Evolutionary conservation across 2,797 vertebrate species (phyloP).

Genomic region (Pelobates cultripes): DNA sequence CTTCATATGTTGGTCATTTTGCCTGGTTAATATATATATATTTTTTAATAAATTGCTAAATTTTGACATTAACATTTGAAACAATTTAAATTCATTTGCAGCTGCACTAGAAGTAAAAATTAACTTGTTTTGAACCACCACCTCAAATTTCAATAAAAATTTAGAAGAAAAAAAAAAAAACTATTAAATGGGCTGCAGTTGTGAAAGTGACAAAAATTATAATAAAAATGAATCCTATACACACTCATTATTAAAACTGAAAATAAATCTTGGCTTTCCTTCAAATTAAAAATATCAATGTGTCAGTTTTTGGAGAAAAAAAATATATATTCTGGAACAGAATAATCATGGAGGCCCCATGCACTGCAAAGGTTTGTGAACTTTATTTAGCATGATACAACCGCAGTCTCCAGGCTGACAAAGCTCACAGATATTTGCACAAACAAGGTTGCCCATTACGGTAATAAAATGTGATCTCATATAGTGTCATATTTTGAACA

Average conservation of each 20-base stretch:
- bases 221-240: conserved; percentile 28
- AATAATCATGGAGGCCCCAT: no score
- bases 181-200: conserved; percentile 58
- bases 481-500: no score
- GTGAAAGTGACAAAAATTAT: conserved; percentile 47
- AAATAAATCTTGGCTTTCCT: conserved; percentile 57
- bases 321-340: no score
- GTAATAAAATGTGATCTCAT: no score
- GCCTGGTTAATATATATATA: conserved; percentile 44
- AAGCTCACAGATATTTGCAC: no score
- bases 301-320: conserved; percentile 14
- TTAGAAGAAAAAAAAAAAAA: conserved; percentile 56
- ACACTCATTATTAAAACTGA: conserved; percentile 9
- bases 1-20: conserved; percentile 54
- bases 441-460: no score
- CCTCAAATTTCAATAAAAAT: conserved; percentile 26
- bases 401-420: no score
- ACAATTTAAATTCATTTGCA: conserved; percentile 54
- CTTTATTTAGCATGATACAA: no score
- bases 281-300: conserved; percentile 26
- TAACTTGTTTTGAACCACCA: conserved; percentile 60
- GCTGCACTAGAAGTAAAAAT: conserved; percentile 63
- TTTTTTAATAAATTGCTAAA: conserved; percentile 57
- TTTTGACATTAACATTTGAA: conserved; percentile 62
- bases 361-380: no score